Base-by-base conservation (phyloP, 2,888 invertebrate species). In the Andrena chrysosceles region DNA sequence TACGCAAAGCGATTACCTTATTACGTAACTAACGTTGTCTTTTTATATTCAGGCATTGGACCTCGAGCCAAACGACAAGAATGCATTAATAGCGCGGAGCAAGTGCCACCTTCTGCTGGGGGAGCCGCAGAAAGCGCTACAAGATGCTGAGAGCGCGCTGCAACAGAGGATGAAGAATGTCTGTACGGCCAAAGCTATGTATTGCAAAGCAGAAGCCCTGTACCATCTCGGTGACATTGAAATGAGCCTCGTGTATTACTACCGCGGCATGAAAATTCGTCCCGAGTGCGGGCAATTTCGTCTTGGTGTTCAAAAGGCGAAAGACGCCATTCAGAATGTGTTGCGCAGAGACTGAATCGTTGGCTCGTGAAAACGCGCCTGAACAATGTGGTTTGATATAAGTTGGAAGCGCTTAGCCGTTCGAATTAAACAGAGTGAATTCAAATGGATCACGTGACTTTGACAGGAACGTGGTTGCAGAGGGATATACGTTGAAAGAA, bases 221-320 rank as follows among this genome's bases (percentile, higher is more conserved):
- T 99, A 98, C 94, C 97, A 97, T 93, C 95, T 98, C 68, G 98
- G 98, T 0, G 97, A 98, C 92, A 99, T 99, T 92, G 99, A 99
- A 93, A 96, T 98, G 93, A 98, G 98, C 89, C 95, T 99, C 33
- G 98, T 99, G 92, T 98, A 97, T 92, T 99, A 97, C 92, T 98
- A 99, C 93, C 95, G 98, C 31, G 99, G 99, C 0, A 95, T 97
- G 85, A 96, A 97, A 52, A 96, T 97, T 31, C 95, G 99, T 3
- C 98, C 98, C 0, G 98, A 99, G 90, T 95, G 98, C 78, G 97
- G 96, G 87, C 96, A 96, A 75, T 96, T 96, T 91, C 95, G 97
- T 79, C 95, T 97, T 49, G 98, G 98, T 7, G 97, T 99, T 0
- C 98, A 98, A 91, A 99, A 99, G 93, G 97, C 98, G 0, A 97